A percentile compares a stretch with the other conserved stretches of the same genome.
Evolutionary conservation across 2,888 invertebrate genomes (phyloP).

Genomic region (Syritta pipiens): DNA sequence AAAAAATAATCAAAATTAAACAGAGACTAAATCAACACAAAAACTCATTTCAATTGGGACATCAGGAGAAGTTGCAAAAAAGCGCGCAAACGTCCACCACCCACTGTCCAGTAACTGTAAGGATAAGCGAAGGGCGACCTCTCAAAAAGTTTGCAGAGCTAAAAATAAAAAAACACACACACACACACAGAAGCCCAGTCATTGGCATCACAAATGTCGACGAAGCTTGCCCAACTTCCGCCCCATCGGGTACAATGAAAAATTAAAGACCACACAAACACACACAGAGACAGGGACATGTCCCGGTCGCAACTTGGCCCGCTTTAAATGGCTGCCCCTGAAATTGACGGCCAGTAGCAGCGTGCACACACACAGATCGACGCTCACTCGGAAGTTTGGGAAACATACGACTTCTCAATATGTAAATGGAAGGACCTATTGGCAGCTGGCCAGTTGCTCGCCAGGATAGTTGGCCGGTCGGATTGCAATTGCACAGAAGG

Average conservation of each 20-base stretch:
- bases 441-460: constrained; percentile 56
- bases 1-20: constrained; percentile 60
- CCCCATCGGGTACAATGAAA: constrained; percentile 35
- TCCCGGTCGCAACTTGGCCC: constrained; percentile 42
- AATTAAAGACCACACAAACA: constrained; percentile 58
- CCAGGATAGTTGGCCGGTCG: constrained; percentile 37
- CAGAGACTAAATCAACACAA: constrained; percentile 64
- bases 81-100: too few relatives aligned
- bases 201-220: constrained; percentile 53
- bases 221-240: constrained; percentile 32
- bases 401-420: constrained; percentile 56
- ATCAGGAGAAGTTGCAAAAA: constrained; percentile 23
- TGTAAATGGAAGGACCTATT: constrained; percentile 55
- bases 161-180: constrained; percentile 16
- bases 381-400: constrained; percentile 11
- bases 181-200: constrained; percentile 37
- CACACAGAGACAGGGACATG: too few relatives aligned
- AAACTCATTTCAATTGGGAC: constrained; percentile 67
- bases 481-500: constrained; percentile 36
- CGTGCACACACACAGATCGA: constrained; percentile 1
- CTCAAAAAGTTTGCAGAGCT: too few relatives aligned
- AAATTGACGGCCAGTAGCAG: constrained; percentile 41
- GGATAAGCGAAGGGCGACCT: too few relatives aligned
- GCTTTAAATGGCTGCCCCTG: constrained; percentile 45
- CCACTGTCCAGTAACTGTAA: too few relatives aligned